phyloP scores from a whole-genome alignment of 2,113 vertebrate genomes.

The Psophia crepitans region DNA sequence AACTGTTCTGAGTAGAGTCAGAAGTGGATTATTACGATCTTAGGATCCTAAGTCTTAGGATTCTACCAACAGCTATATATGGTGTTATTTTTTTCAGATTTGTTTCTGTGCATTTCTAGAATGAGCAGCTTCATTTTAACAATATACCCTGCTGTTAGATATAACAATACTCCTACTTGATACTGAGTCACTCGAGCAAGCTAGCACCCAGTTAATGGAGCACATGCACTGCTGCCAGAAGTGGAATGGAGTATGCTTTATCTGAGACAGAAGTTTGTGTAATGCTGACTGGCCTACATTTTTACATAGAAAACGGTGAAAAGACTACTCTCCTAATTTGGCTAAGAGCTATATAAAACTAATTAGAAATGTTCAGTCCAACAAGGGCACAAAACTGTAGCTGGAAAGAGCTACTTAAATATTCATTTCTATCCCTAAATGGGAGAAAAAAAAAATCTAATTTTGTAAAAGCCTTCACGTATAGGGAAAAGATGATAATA shows the following conservation, averaged over 20 bases:
- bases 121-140: background rate
- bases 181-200: slow-evolving; percentile 15
- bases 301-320: slow-evolving; percentile 33
- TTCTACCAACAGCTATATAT: background rate
- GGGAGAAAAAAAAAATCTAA: background rate
- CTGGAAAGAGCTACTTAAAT: slow-evolving; percentile 52
- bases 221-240: background rate
- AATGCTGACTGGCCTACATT: slow-evolving; percentile 43
- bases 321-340: slow-evolving; percentile 39
- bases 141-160: background rate
- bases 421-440: slow-evolving; percentile 30
- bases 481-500: background rate
- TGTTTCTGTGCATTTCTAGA: background rate
- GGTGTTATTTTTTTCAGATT: background rate
- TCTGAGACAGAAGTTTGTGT: slow-evolving; percentile 17
- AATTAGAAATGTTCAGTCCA: slow-evolving; percentile 56
- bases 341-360: slow-evolving; percentile 46
- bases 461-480: background rate
- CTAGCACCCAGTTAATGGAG: slow-evolving; percentile 27
- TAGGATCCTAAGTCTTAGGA: background rate
- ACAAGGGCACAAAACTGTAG: slow-evolving; percentile 29
- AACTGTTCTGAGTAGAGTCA: background rate
- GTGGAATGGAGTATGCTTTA: background rate
- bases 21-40: background rate
- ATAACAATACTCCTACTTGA: background rate